A percentile compares a stretch with the other conserved stretches of the same genome.
Evolutionary conservation across 2,113 vertebrate genomes (phyloP).

Genomic region (crab-eating macaque (Macaca fascicularis)): DNA sequence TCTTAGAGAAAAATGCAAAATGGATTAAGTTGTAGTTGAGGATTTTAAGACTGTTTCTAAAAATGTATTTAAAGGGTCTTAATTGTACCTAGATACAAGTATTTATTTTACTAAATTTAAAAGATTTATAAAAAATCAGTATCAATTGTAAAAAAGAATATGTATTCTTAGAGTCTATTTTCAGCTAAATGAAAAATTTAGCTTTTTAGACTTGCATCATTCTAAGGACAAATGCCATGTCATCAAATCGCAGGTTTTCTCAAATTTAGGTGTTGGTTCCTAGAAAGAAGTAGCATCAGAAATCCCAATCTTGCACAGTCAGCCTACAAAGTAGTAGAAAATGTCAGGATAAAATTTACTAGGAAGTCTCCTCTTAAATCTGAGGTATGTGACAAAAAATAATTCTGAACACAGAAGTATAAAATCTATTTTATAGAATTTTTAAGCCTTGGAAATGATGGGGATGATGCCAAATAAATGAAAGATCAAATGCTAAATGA

Average conservation of each 20-base stretch:
- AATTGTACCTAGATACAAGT: background rate
- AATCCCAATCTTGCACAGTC: background rate
- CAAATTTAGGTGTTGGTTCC: background rate
- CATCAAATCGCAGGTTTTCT: background rate
- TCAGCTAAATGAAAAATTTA: background rate
- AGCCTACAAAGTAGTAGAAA: background rate
- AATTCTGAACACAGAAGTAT: background rate
- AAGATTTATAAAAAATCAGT: background rate
- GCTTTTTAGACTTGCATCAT: background rate
- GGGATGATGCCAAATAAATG: conserved; percentile 61
- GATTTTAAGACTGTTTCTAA: background rate
- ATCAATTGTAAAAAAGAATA: background rate
- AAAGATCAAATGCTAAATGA: conserved; percentile 66
- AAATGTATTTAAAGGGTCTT: background rate
- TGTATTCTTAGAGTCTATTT: background rate
- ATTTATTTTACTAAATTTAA: conserved; percentile 1
- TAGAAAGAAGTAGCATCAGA: background rate
- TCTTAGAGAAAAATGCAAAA: background rate
- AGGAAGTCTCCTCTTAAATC: background rate
- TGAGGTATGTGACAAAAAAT: background rate
- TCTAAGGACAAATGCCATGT: background rate
- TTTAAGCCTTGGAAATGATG: background rate
- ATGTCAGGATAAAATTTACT: background rate
- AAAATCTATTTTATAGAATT: background rate
- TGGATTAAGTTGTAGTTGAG: background rate